Evolutionary conservation across 2,888 invertebrate species (phyloP), one percentile per base, ranked within the genome.

Genomic region (Choristoneura rosaceana): DNA sequence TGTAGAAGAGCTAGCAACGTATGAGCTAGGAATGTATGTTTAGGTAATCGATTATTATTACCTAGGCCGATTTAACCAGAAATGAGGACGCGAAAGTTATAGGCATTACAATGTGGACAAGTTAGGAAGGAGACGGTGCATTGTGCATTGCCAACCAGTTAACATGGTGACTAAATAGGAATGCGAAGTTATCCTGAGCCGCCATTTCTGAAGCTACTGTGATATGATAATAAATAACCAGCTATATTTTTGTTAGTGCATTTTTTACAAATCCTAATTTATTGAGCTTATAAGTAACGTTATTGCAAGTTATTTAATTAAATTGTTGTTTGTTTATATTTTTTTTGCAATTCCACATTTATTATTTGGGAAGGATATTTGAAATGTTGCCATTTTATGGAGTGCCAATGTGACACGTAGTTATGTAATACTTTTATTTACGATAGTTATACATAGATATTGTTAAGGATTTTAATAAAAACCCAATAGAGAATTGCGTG

Each of bases 381-480:
- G 80, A 81, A 75, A 77, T 81, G 81, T 83, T 84, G 88, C 87
- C 87, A 87, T 86, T 79, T 76, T 76, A 85, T 82, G 80, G 84
- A 87, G 91, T 92, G 92, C 91, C 92, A 91, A 91, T 88, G 87
- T 85, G 78, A 77, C 78, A 84, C 82, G 82, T 82, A 41, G 9
- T 3, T 43, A 87, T 88, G 87, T 90, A 86, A 87, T 90, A 85
- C 89, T 81, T 87, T 55, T 55, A 85, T 88, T 88, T 87, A 87
- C 84, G 82, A 84, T 88, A 84, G 87, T 86, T 87, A 90, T 89
- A 90, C 83, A 89, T 90, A 89, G 80, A 84, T 87, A 88, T 87
- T 89, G 85, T 89, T 89, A 90, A 91, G 85, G 84, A 87, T 89
- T 92, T 89, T 89, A 91, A 90, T 90, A 90, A 90, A 73, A 91